These are phyloP conservation scores for Pissodes strobi DNA, from an alignment of 1,140 invertebrate genomes.

Conservation along the genomic window DNA sequence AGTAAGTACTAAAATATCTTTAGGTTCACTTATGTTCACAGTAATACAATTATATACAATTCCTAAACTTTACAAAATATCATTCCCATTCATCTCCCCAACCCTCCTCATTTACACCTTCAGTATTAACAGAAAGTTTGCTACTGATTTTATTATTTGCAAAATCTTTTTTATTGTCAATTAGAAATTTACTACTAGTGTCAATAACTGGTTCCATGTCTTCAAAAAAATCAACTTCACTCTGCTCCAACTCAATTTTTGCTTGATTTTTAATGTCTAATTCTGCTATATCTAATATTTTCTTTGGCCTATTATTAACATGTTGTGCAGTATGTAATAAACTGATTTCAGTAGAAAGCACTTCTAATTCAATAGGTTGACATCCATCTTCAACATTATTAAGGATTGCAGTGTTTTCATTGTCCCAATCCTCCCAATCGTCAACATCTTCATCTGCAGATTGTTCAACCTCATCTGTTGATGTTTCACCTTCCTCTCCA, in stretches of 20 bases:
- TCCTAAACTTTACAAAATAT: too few species aligned
- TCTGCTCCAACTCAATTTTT: constrained; percentile 54
- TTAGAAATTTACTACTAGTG: constrained; percentile 58
- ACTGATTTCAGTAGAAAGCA: neutral
- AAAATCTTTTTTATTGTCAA: constrained; percentile 33
- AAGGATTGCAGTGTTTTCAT: constrained; percentile 52
- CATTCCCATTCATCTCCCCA: constrained; percentile 47
- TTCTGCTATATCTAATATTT: constrained; percentile 67
- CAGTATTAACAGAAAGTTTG: constrained; percentile 41
- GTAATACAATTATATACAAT: too few species aligned
- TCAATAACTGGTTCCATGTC: constrained; percentile 84
- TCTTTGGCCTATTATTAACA: constrained; percentile 45
- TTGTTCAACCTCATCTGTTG: constrained; percentile 55
- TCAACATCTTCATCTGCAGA: constrained; percentile 54
- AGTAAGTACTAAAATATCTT: too few species aligned
- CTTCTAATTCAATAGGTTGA: constrained; percentile 6
- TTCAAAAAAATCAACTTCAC: constrained; percentile 77
- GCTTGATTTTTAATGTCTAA: constrained; percentile 75
- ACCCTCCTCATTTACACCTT: constrained; percentile 44
- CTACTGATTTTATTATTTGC: constrained; percentile 25
- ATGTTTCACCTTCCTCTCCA: constrained; percentile 74
- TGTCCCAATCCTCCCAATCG: constrained; percentile 81
- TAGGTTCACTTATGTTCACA: too few species aligned
- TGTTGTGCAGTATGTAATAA: constrained; percentile 6
- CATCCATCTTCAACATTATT: neutral